These are phyloP conservation scores for Hippolais icterina DNA, from an alignment of 2,113 vertebrate genomes.

Conservation along the genomic window DNA sequence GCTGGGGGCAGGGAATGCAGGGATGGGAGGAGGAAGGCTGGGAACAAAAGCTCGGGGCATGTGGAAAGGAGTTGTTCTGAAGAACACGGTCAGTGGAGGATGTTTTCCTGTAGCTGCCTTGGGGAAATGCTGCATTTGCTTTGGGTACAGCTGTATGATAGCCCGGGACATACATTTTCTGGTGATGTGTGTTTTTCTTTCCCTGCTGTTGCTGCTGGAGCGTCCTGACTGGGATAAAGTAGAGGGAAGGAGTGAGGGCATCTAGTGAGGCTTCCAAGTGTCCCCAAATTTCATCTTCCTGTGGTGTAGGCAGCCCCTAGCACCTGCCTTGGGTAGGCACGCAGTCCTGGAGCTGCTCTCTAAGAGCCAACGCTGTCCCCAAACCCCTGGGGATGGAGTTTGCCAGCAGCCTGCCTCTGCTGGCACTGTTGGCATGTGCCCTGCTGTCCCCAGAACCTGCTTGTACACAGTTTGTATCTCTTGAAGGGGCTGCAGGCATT, in stretches of 20 bases:
- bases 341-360: background rate
- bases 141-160: background rate
- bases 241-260: background rate
- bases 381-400: rapidly evolving
- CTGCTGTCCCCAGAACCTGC: background rate
- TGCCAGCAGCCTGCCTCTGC: background rate
- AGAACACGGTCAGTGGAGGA: background rate
- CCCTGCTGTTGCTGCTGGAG: background rate
- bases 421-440: rapidly evolving
- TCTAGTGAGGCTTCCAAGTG: background rate
- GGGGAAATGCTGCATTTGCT: background rate
- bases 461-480: background rate
- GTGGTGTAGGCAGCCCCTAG: background rate
- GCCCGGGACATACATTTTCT: background rate
- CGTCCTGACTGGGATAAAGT: background rate
- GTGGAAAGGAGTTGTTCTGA: background rate
- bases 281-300: background rate
- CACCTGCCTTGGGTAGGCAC: background rate
- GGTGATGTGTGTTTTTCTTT: background rate
- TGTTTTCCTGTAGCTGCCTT: background rate
- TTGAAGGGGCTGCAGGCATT: background rate
- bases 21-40: background rate
- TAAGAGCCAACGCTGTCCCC: rapidly evolving
- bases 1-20: background rate
- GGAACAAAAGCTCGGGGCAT: background rate